Percentiles rank a stretch among this genome's conserved stretches.
These are phyloP conservation scores for Furcula furcula DNA, from an alignment of 2,888 invertebrate genomes.

Conservation along the genomic window DNA sequence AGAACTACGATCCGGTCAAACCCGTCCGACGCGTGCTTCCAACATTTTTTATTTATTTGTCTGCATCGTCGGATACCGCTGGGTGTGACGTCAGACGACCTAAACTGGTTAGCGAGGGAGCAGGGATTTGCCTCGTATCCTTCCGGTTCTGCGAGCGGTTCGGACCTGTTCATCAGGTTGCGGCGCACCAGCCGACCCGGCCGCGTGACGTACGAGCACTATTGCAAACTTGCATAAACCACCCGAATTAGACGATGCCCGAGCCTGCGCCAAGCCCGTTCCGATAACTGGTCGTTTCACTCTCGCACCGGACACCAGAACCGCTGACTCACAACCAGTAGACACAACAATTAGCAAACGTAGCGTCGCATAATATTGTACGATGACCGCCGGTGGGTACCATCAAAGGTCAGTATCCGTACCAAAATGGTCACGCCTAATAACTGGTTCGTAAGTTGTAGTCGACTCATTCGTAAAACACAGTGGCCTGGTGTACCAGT, in stretches of 20 bases:
- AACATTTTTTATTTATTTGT: slow-evolving; percentile 82
- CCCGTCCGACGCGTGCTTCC: slow-evolving; percentile 81
- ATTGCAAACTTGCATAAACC: slow-evolving; percentile 46
- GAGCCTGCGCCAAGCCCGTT: slow-evolving; percentile 30
- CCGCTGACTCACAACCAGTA: slow-evolving; percentile 68
- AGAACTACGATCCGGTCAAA: slow-evolving; percentile 81
- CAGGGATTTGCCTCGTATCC: slow-evolving; percentile 81
- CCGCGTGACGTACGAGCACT: slow-evolving; percentile 61
- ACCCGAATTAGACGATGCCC: slow-evolving; percentile 40
- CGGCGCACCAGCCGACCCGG: slow-evolving; percentile 60
- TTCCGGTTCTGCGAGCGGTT: slow-evolving; percentile 80
- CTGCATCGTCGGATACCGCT: slow-evolving; percentile 80
- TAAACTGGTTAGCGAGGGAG: slow-evolving; percentile 82
- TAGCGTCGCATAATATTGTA: slow-evolving; percentile 68
- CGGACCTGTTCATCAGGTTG: slow-evolving; percentile 79
- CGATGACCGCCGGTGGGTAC: slow-evolving; percentile 66
- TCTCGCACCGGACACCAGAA: slow-evolving; percentile 55
- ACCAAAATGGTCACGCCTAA: slow-evolving; percentile 81
- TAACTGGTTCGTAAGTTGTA: slow-evolving; percentile 80
- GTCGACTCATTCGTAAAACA: slow-evolving; percentile 75
- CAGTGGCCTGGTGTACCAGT: slow-evolving; percentile 70
- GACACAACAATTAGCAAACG: slow-evolving; percentile 75
- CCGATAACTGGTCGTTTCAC: slow-evolving; percentile 44
- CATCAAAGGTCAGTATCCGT: slow-evolving; percentile 81
- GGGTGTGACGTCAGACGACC: slow-evolving; percentile 79